Evolutionary conservation across 64 coral and sea anemone genomes (phyloP), one percentile per base, ranked within the genome.

Genomic region (Platygyra sinensis): DNA sequence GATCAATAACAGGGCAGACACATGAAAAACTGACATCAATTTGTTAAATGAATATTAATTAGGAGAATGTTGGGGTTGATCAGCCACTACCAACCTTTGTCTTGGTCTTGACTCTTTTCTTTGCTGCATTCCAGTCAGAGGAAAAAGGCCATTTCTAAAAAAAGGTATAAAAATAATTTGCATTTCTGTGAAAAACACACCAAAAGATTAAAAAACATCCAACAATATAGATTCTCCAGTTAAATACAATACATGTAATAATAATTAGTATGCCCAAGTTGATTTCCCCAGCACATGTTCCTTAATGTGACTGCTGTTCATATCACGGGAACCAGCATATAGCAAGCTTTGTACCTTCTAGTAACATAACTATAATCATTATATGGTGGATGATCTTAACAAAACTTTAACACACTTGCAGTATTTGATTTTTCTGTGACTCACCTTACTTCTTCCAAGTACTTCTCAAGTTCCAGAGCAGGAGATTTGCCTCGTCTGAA

Each of bases 391-490:
- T 28, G n/a, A 39, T 8, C 31, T 27, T 51, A 6, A 7, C 30
- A 25, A 25, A 14, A 29, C 0, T 30, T 42, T 14, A 33, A 8
- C 16, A 32, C 5, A 39, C 5, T 46, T 38, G 0, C 33, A 80
- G n/a, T 39, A 78, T 20, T 19, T 82, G 17, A 72, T 72, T 20
- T 22, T 1, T 28, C 42, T 46, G 7, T 52, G n/a, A 78, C 84
- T 83, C 73, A 95, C 93, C 89, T 86, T 10, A 95, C 93, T 95
- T 95, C 93, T 67, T 95, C 93, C 50, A 95, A 71, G 74, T 89
- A 95, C 82, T 95, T 95, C 46, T 95, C 93, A 39, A 90, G 30
- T 72, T 95, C 89, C 9, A 95, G 67, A 25, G 54, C 76, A 42
- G 82, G 89, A 46, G 82, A 52, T 39, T 95, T 90, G 27, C 60